Conservation (phyloP, 2,888 invertebrate genomes). For the Pogonocherus hispidulus region DNA sequence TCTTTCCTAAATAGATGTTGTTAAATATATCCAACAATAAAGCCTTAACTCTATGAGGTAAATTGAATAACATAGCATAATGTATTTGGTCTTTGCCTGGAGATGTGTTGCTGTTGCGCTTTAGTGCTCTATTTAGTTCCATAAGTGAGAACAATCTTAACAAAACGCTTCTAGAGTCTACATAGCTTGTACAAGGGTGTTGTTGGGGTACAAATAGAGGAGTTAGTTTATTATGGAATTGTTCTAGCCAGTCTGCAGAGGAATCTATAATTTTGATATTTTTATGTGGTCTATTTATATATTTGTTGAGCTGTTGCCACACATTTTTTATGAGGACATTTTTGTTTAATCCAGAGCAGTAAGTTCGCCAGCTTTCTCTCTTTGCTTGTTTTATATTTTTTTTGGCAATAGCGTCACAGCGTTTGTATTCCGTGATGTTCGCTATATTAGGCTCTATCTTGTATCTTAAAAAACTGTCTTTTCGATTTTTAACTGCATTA, state of each 20-base stretch:
- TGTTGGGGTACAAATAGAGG: neutral
- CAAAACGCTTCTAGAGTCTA: neutral
- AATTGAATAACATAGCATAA: neutral
- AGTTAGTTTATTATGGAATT: neutral
- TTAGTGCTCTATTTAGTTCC: neutral
- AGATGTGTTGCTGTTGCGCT: neutral
- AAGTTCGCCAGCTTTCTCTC: conserved; percentile 3
- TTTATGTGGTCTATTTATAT: neutral
- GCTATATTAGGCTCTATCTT: neutral
- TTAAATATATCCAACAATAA: neutral
- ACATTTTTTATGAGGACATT: neutral
- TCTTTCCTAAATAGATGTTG: neutral
- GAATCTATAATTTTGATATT: neutral
- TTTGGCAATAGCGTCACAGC: neutral
- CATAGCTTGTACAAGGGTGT: neutral
- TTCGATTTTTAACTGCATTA: neutral
- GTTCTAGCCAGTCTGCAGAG: neutral
- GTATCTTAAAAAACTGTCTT: neutral
- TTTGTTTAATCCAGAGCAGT: neutral
- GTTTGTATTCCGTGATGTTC: neutral
- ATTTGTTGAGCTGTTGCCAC: conserved; percentile 3
- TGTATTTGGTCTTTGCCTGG: conserved; percentile 7
- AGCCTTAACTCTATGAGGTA: neutral
- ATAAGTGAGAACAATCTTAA: neutral
- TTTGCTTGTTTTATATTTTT: conserved; percentile 4